A percentile compares a stretch with the other conserved stretches of the same genome.
These are phyloP conservation scores for Centropyge bicolor DNA, from an alignment of 2,797 vertebrate genomes.

Conservation along the genomic window DNA sequence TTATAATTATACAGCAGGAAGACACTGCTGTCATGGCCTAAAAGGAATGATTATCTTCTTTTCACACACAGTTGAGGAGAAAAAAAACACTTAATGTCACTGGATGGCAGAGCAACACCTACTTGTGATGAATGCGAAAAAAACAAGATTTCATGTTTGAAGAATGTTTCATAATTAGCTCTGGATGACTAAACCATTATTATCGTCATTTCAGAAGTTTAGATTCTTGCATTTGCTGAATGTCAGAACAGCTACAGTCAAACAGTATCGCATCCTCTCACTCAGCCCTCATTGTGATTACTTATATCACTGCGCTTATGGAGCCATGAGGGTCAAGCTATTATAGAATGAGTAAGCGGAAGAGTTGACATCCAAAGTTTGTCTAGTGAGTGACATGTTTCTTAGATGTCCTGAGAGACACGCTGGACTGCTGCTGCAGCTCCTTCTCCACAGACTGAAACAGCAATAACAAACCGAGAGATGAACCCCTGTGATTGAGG, in stretches of 20 bases:
- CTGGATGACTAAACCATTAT: not conserved
- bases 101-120: constrained; percentile 16
- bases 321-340: constrained; percentile 1
- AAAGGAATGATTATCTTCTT: constrained; percentile 52
- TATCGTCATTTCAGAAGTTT: constrained; percentile 22
- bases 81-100: constrained; percentile 12
- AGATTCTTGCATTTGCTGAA: not conserved
- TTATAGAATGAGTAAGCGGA: constrained; percentile 41
- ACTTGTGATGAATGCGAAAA: not conserved
- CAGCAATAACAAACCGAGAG: constrained; percentile 62
- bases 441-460: constrained; percentile 43
- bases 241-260: not conserved
- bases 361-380: constrained; percentile 34
- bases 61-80: constrained; percentile 45
- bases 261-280: constrained; percentile 17
- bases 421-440: constrained; percentile 26
- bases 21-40: constrained; percentile 35
- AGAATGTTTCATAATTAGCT: constrained; percentile 22
- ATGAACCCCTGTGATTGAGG: constrained; percentile 74
- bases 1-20: constrained; percentile 52
- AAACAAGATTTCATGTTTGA: constrained; percentile 13
- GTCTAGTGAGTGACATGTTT: constrained; percentile 35
- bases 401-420: constrained; percentile 32
- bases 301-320: constrained; percentile 27
- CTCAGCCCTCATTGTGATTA: constrained; percentile 1